These are phyloP conservation scores for Paramormyrops hopkinsi DNA, from an alignment of 2,797 vertebrate genomes.

Conservation along the genomic window DNA sequence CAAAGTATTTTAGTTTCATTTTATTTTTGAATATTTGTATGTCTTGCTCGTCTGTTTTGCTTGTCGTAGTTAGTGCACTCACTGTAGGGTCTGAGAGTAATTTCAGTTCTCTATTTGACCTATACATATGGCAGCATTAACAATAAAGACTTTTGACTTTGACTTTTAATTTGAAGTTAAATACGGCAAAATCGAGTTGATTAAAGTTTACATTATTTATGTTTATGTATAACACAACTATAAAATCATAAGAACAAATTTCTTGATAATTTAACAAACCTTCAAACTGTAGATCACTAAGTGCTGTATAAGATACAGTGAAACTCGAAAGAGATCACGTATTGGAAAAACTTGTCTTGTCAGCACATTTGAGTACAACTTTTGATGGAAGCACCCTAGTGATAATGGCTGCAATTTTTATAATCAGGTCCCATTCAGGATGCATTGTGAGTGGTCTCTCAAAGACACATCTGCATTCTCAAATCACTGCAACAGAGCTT, in stretches of 20 bases:
- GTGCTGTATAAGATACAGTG: neutral
- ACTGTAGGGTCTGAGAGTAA: neutral
- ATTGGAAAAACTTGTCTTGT: neutral
- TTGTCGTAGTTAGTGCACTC: neutral
- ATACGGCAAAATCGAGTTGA: neutral
- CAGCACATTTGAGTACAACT: neutral
- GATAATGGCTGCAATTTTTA: neutral
- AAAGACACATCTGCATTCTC: neutral
- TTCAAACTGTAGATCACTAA: neutral
- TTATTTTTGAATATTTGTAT: neutral
- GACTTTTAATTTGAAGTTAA: neutral
- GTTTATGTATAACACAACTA: neutral
- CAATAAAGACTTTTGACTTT: neutral
- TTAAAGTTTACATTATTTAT: neutral
- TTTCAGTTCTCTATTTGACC: neutral
- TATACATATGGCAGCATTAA: neutral
- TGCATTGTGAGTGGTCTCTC: neutral
- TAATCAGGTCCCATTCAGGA: neutral
- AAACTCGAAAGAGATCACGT: neutral
- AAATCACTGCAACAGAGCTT: neutral
- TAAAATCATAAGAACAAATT: neutral
- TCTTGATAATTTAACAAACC: neutral
- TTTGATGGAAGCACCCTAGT: neutral
- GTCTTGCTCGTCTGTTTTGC: neutral
- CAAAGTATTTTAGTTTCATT: neutral